Evolutionary conservation across 2,797 vertebrate species (phyloP).

Genomic region (Mus caroli): DNA sequence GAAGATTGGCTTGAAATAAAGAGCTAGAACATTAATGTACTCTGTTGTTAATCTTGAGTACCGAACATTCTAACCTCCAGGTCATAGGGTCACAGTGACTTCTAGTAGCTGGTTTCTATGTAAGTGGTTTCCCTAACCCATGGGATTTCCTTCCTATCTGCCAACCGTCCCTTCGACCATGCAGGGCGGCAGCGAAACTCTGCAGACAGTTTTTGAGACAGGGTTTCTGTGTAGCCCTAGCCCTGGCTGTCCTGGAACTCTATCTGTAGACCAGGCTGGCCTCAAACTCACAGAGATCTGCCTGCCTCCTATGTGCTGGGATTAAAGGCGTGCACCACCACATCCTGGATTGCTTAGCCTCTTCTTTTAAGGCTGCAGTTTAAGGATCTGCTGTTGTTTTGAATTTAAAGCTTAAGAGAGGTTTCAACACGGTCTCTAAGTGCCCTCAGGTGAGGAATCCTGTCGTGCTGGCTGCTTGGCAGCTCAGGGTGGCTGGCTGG

Average conservation of each 20-base stretch:
- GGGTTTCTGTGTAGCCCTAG: not conserved
- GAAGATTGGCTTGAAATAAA: not conserved
- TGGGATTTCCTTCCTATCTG: not conserved
- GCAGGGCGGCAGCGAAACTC: too few species aligned
- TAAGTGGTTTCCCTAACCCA: too few species aligned
- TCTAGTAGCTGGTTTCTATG: not conserved
- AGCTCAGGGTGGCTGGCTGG: not conserved
- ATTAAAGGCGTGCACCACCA: not conserved
- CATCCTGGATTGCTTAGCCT: not conserved
- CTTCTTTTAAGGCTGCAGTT: not conserved
- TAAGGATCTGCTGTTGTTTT: not conserved
- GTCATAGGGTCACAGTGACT: not conserved
- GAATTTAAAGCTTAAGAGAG: not conserved
- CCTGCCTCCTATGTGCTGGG: not conserved
- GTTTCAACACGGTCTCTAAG: not conserved
- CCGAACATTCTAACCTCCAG: not conserved
- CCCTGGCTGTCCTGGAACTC: not conserved
- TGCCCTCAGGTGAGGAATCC: not conserved
- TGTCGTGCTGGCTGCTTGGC: not conserved
- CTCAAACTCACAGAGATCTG: not conserved
- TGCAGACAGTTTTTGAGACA: not conserved
- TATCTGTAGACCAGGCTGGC: not conserved
- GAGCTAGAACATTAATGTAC: not conserved
- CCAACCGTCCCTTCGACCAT: not conserved
- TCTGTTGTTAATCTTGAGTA: not conserved